phyloP scores from a whole-genome alignment of 2,797 vertebrate species.

The Sparus aurata region DNA sequence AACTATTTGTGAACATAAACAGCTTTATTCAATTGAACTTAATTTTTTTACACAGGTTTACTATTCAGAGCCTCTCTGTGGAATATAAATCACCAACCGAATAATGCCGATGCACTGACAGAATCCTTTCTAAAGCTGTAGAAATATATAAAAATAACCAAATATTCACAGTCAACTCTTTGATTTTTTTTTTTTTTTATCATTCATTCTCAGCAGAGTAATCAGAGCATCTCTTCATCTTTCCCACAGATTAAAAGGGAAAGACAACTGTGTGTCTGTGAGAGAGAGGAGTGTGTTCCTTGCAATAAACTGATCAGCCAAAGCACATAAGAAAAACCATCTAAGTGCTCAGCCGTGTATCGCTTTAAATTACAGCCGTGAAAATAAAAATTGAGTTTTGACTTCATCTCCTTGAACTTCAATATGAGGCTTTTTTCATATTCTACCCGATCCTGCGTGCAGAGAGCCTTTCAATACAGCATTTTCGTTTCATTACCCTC shows the following conservation, averaged over 20 bases:
- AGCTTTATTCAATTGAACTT: constrained; percentile 11
- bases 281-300: constrained; percentile 36
- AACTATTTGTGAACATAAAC: constrained; percentile 20
- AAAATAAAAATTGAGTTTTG: constrained; percentile 65
- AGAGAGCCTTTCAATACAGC: constrained; percentile 61
- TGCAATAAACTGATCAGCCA: constrained; percentile 58
- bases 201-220: constrained; percentile 43
- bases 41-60: constrained; percentile 40
- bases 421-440: constrained; percentile 68
- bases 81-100: constrained; percentile 51
- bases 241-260: constrained; percentile 52
- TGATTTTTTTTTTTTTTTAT: constrained; percentile 12
- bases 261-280: constrained; percentile 48
- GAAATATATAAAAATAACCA: constrained; percentile 57
- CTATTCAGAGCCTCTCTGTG: constrained; percentile 32
- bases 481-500: constrained; percentile 73
- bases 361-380: constrained; percentile 65
- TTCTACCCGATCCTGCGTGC: constrained; percentile 39
- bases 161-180: constrained; percentile 51
- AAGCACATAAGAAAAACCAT: constrained; percentile 55
- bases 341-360: constrained; percentile 52
- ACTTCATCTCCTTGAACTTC: constrained; percentile 74
- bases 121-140: constrained; percentile 28
- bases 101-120: constrained; percentile 39
- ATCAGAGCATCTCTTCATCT: constrained; percentile 65